phyloP scores from a whole-genome alignment of 2,797 vertebrate species.

The Muraenolepis orangiensis region DNA sequence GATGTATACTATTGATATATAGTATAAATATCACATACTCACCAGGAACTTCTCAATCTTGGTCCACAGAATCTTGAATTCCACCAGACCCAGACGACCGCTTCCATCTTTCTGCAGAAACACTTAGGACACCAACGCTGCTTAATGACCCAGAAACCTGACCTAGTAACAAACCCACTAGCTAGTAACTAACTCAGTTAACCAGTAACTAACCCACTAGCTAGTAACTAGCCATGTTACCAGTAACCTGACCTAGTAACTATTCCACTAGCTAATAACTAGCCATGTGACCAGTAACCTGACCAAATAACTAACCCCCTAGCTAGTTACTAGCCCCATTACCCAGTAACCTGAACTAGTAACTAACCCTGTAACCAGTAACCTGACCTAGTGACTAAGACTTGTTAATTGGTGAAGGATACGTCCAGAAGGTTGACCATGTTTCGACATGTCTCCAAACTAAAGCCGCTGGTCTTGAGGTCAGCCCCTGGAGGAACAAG shows the following conservation, averaged over 20 bases:
- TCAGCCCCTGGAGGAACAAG: slow-evolving; percentile 68
- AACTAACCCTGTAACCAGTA: not conserved
- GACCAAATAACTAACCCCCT: not conserved
- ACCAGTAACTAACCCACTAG: not conserved
- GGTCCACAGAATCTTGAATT: slow-evolving; percentile 85
- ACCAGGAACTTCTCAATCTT: slow-evolving; percentile 86
- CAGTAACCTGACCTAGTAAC: not conserved
- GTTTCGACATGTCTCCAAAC: slow-evolving; percentile 80
- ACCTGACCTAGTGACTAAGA: not conserved
- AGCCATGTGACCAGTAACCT: not conserved
- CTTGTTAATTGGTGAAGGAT: slow-evolving; percentile 63
- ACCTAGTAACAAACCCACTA: too few species aligned
- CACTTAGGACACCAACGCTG: slow-evolving; percentile 54
- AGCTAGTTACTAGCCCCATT: not conserved
- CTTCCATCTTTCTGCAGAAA: slow-evolving; percentile 75
- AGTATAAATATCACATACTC: slow-evolving; percentile 36
- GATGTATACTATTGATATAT: too few species aligned
- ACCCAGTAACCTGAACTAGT: not conserved
- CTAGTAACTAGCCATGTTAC: not conserved
- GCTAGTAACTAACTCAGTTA: not conserved
- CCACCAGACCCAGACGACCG: slow-evolving; percentile 83
- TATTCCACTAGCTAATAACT: not conserved
- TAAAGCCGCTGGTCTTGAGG: slow-evolving; percentile 82
- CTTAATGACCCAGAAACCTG: not conserved
- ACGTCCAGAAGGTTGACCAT: slow-evolving; percentile 88